phyloP scores from a whole-genome alignment of 2,888 invertebrate genomes.

The Mycalesis mineus region DNA sequence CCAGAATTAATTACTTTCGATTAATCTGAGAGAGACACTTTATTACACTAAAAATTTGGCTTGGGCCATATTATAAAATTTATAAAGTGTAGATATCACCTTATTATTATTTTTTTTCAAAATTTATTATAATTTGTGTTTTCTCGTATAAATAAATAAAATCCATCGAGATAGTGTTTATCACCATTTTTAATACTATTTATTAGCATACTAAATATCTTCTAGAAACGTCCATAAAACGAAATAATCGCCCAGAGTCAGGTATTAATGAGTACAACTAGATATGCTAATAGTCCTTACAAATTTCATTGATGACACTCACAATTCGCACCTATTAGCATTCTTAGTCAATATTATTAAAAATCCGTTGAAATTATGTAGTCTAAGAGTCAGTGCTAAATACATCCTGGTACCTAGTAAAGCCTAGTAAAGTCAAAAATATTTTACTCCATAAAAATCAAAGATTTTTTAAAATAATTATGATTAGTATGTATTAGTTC shows the following conservation, averaged over 20 bases:
- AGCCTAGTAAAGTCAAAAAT: no score
- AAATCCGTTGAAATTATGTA: conserved; percentile 3
- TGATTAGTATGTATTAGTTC: no score
- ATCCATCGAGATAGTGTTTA: conserved; percentile 5
- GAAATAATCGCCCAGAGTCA: background rate
- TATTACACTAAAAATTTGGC: no score
- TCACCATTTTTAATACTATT: background rate
- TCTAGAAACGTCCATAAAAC: background rate
- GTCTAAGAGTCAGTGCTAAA: background rate
- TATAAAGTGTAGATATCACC: no score
- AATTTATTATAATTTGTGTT: no score
- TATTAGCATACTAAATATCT: background rate
- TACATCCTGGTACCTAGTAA: no score
- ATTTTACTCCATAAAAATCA: no score
- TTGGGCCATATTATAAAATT: no score
- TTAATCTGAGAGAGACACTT: no score
- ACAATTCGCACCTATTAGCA: background rate
- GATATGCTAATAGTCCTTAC: conserved; percentile 21
- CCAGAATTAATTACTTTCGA: no score
- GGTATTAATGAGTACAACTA: conserved; percentile 15
- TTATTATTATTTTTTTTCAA: no score
- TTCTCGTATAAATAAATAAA: background rate
- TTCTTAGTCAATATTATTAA: background rate
- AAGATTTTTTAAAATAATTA: no score
- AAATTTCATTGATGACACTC: conserved; percentile 21